Base-by-base conservation (phyloP, 2,888 invertebrate genomes). In the Apodemia hepburni region DNA sequence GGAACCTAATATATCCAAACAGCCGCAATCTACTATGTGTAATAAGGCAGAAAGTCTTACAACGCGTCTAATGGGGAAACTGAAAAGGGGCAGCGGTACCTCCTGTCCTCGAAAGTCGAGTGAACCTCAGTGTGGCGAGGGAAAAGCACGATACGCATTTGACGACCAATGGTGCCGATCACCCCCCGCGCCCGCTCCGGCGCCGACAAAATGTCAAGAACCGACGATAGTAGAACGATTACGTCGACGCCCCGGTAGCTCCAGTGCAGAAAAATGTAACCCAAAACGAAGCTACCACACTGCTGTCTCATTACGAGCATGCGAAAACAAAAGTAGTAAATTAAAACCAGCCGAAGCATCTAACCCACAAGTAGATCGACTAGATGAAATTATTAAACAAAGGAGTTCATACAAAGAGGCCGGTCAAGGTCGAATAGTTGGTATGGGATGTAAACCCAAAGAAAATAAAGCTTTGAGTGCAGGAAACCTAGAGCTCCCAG, bases 341-440 rank as follows among this genome's bases (percentile, higher is more conserved):
- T 1, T 3, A 22, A 54, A 54, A 29, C 8, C 27, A 27, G 1
- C 51, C 18, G 38, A 42, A n/a, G 27, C 15, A 45, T 45, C 17
- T 1, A 42, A 17, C 11, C 8, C 57, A 5, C 29, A 60, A 9
- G 59, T 54, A 27, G 59, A 64, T 42, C 60, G 49, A 61, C 59
- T 72, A 38, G 51, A 65, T 18, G 38, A 64, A 29, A 65, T 67
- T 12, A 42, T 68, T 7, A 51, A 60, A 0, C 73, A 65, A 15
- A 71, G 73, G 33, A 65, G 64, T 4, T 27, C 60, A 3, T 67
- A 76, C 17, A 68, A 70, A 18, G 74, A 73, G 64, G 76, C 76
- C 18, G 78, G 76, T 2, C 69, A 69, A 3, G 82, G 81, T 0
- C 77, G 81, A 17, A 66, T 74, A n/a, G 68, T 70, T 1, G 42